Evolutionary conservation across 2,888 invertebrate genomes (phyloP).

Genomic region (Napeogenes inachia): DNA sequence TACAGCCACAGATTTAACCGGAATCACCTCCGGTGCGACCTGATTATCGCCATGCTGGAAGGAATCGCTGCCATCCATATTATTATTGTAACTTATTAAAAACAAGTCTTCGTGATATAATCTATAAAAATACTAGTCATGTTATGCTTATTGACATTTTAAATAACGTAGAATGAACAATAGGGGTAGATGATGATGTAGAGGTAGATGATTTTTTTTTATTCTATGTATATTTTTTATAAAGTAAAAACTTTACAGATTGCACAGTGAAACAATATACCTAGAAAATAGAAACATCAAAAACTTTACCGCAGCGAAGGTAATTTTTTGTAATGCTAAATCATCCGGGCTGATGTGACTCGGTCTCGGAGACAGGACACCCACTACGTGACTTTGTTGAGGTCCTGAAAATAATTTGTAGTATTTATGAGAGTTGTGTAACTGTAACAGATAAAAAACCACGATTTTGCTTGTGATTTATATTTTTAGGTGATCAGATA

Average conservation of each 20-base stretch:
- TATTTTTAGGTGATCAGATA: no score
- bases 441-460: constrained; percentile 1
- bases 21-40: constrained; percentile 39
- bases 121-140: no score
- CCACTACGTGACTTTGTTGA: constrained; percentile 15
- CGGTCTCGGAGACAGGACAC: constrained; percentile 5
- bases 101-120: no score
- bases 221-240: no score
- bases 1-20: constrained; percentile 15
- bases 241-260: no score
- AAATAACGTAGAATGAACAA: no score
- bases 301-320: constrained; percentile 39
- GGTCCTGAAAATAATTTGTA: background rate
- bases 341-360: constrained; percentile 11
- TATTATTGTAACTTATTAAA: no score
- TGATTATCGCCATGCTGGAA: constrained; percentile 17
- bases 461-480: no score
- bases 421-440: constrained; percentile 13
- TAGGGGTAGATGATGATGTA: no score
- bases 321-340: constrained; percentile 36
- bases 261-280: no score
- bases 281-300: background rate
- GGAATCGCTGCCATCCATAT: background rate
- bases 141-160: no score
- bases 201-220: no score